phyloP scores from a whole-genome alignment of 2,888 invertebrate species.

The Salpingus planirostris region DNA sequence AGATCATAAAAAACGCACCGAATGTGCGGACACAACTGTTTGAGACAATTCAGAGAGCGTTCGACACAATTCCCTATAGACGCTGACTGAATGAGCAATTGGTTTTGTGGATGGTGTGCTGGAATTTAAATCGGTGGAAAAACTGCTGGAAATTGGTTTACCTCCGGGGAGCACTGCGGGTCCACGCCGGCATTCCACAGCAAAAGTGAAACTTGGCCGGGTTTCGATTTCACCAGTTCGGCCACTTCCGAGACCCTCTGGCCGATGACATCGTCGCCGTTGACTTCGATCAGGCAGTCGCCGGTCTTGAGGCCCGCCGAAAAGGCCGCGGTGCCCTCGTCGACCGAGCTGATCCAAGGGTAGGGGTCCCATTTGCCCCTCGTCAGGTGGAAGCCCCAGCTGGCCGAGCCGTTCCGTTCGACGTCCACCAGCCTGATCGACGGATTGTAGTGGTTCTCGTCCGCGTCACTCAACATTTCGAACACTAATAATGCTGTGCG shows the following conservation, averaged over 20 bases:
- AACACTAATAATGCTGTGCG: slow-evolving; percentile 17
- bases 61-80: background rate
- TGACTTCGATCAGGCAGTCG: slow-evolving; percentile 59
- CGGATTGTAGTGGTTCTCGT: slow-evolving; percentile 31
- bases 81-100: slow-evolving; percentile 6
- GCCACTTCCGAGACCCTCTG: slow-evolving; percentile 47
- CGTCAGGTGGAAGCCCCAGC: slow-evolving; percentile 64
- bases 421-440: slow-evolving; percentile 44
- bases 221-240: slow-evolving; percentile 41
- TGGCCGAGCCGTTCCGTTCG: slow-evolving; percentile 49
- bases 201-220: slow-evolving; percentile 41
- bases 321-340: slow-evolving; percentile 53
- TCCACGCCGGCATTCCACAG: slow-evolving; percentile 46
- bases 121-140: slow-evolving; percentile 4
- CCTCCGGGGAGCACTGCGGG: slow-evolving; percentile 43
- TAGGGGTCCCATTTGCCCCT: slow-evolving; percentile 75
- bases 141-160: slow-evolving; percentile 16
- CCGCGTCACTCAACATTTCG: slow-evolving; percentile 32
- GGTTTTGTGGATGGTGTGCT: no score
- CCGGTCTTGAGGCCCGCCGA: slow-evolving; percentile 57
- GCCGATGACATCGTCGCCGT: slow-evolving; percentile 47
- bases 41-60: no score
- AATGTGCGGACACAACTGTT: no score
- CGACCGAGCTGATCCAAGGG: slow-evolving; percentile 67
- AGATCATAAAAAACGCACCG: no score